Evolutionary conservation across 2,888 invertebrate species (phyloP), one percentile per base, ranked within the genome.

Genomic region (Nasonovia ribisnigri): DNA sequence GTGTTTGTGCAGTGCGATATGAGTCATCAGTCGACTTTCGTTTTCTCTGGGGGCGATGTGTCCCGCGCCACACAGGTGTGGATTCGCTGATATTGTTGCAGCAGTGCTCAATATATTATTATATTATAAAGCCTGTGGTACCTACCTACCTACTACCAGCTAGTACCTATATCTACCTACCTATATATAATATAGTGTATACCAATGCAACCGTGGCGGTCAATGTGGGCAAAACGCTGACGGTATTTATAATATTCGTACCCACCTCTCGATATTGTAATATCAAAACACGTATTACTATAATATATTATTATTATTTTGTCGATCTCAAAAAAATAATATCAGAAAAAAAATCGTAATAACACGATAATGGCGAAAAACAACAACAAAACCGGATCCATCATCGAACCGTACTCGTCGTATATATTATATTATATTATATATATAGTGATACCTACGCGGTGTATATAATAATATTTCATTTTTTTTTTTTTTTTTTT

Each of bases 11-110:
- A 36, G 87, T 67, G 87, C 87, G 60, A 46, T 92, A 87, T 92
- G 92, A 92, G 92, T 87, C 87, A 87, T 92, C 93, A 48, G 88
- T 92, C 57, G 89, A 93, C 93, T 93, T 93, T 93, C 93, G 93
- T 93, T 93, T 93, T 93, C 89, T 90, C 90, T 57, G 93, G 54
- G 84, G 84, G 93, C 93, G 84, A 93, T 86, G 42, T 36, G 36
- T 77, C 20, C n/a, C n/a, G 16, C n/a, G n/a, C 16, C 6, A 8
- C 36, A 36, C 77, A 77, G 77, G 77, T 42, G 77, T 20, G 36
- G 36, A 77, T 77, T 77, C 20, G 36, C 77, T 36, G 36, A 36
- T 77, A 20, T 77, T 36, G 36, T 20, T n/a, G 20, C 6, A 36
- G 67, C 67, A 1, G 16, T 67, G 36, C n/a, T 6, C 36, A 67